Evolutionary conservation across 2,888 invertebrate species (phyloP).

Genomic region (Yponomeuta plumbellus): DNA sequence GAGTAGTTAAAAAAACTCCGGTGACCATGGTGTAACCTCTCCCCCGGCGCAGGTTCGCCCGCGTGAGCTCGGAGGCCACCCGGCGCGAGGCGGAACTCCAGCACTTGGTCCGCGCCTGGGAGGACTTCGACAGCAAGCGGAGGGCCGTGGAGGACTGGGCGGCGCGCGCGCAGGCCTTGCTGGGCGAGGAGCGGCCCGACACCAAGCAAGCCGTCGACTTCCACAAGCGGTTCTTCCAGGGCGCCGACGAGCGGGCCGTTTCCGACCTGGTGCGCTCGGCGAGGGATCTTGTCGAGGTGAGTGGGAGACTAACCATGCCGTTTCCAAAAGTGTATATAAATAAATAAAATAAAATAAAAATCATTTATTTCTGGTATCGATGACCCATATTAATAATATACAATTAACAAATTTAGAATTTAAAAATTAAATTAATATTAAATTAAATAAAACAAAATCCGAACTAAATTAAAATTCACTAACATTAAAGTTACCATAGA

Average conservation of each 20-base stretch:
- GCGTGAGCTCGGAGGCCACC: slow-evolving; percentile 84
- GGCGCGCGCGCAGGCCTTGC: slow-evolving; percentile 86
- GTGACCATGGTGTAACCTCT: too few relatives aligned
- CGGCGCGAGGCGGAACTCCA: slow-evolving; percentile 87
- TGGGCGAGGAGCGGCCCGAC: slow-evolving; percentile 87
- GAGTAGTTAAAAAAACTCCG: too few relatives aligned
- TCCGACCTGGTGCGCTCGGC: slow-evolving; percentile 86
- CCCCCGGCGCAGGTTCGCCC: slow-evolving; percentile 79
- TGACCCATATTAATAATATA: too few relatives aligned
- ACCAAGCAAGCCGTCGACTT: slow-evolving; percentile 87
- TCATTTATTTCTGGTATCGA: too few relatives aligned
- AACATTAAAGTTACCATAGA: too few relatives aligned
- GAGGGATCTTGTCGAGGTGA: slow-evolving; percentile 81
- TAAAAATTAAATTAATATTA: too few relatives aligned
- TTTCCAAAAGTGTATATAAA: too few relatives aligned
- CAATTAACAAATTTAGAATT: too few relatives aligned
- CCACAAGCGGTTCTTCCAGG: slow-evolving; percentile 91
- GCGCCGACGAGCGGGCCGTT: slow-evolving; percentile 89
- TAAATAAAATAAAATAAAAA: too few relatives aligned
- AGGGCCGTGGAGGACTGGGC: slow-evolving; percentile 91
- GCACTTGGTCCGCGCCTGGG: slow-evolving; percentile 89
- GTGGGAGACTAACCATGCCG: too few relatives aligned
- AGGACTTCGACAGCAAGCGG: slow-evolving; percentile 87
- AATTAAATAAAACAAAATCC: too few relatives aligned
- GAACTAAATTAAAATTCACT: too few relatives aligned